These are phyloP conservation scores for Tenebrio molitor DNA, from an alignment of 1,140 invertebrate species.

Conservation along the genomic window DNA sequence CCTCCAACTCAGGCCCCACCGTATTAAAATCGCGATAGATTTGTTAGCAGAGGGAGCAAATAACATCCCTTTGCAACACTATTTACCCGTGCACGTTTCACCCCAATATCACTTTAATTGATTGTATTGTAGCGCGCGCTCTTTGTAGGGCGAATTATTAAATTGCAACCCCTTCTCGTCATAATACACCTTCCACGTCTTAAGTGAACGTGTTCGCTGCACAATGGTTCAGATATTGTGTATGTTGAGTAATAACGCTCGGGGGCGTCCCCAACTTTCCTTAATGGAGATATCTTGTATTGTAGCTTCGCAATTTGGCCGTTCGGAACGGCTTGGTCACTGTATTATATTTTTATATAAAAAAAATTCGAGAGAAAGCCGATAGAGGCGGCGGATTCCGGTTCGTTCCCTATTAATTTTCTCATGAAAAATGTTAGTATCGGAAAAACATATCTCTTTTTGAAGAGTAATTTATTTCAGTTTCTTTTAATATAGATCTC, in stretches of 20 bases:
- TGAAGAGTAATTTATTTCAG: slow-evolving; percentile 31
- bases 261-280: slow-evolving; percentile 22
- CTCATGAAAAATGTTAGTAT: slow-evolving; percentile 38
- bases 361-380: slow-evolving; percentile 9
- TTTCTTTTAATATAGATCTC: slow-evolving; percentile 20
- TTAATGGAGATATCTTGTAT: slow-evolving; percentile 37
- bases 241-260: slow-evolving; percentile 35
- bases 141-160: slow-evolving; percentile 30
- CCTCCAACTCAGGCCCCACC: too few relatives aligned
- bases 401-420: slow-evolving; percentile 21
- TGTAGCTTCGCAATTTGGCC: slow-evolving; percentile 31
- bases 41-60: too few relatives aligned
- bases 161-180: slow-evolving; percentile 26
- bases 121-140: slow-evolving; percentile 7
- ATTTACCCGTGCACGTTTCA: slow-evolving; percentile 33
- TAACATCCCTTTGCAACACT: slow-evolving; percentile 13
- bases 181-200: slow-evolving; percentile 17
- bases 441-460: slow-evolving; percentile 38
- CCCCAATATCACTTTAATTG: slow-evolving; percentile 24
- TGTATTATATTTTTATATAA: slow-evolving; percentile 17
- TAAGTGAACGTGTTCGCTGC: slow-evolving; percentile 25
- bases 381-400: neutral
- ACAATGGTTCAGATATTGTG: slow-evolving; percentile 27
- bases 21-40: slow-evolving; percentile 1
- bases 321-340: neutral